A percentile compares a stretch with the other conserved stretches of the same genome.
phyloP scores from a whole-genome alignment of 2,113 vertebrate species.

The Apteryx mantelli region DNA sequence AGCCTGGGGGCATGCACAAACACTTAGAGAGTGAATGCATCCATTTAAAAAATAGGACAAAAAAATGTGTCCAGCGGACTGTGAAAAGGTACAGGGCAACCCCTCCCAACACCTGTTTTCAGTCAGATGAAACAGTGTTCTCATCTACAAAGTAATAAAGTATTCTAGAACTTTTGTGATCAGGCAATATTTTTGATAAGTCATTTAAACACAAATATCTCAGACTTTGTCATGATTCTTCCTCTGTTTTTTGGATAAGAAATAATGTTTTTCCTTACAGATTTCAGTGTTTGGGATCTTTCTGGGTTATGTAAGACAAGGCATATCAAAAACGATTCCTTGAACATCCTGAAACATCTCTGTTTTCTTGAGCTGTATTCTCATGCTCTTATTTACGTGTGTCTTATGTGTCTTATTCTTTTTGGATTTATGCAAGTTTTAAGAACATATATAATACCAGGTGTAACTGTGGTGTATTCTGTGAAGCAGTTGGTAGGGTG shows the following conservation, averaged over 20 bases:
- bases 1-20: background rate
- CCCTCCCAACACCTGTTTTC: background rate
- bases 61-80: background rate
- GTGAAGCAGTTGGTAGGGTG: background rate
- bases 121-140: background rate
- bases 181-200: background rate
- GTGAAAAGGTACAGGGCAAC: background rate
- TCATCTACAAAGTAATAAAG: background rate
- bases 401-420: background rate
- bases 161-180: background rate
- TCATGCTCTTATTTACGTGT: rapidly evolving
- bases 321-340: background rate
- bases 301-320: background rate
- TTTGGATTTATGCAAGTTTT: rapidly evolving
- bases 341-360: rapidly evolving
- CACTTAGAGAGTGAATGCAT: background rate
- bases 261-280: background rate
- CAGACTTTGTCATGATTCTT: background rate
- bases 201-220: background rate
- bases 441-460: background rate
- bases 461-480: rapidly evolving
- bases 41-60: background rate
- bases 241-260: background rate
- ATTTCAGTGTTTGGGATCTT: background rate
- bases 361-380: background rate